Evolutionary conservation across 2,888 invertebrate species (phyloP).

Genomic region (Fabriciana adippe): DNA sequence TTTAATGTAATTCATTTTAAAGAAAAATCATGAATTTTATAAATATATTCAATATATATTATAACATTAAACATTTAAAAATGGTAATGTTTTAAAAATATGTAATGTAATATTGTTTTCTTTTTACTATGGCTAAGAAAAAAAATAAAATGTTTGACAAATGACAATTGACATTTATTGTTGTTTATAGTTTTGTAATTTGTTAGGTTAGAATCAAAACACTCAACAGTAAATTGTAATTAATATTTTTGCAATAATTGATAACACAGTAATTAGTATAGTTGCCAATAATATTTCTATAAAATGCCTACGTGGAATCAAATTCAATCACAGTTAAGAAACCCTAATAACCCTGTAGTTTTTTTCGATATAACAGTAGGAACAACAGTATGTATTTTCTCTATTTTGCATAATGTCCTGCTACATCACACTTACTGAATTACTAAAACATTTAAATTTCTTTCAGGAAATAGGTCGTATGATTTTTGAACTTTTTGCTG

Average conservation of each 20-base stretch:
- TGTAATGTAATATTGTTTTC: no score
- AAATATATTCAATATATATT: no score
- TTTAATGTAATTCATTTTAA: no score
- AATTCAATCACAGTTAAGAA: slow-evolving; percentile 93
- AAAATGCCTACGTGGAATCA: slow-evolving; percentile 97
- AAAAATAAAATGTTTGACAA: no score
- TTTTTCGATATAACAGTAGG: slow-evolving; percentile 99
- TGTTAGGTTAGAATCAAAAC: slow-evolving; percentile 1
- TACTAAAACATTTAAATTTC: slow-evolving; percentile 10
- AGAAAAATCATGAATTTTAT: no score
- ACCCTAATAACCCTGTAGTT: slow-evolving; percentile 98
- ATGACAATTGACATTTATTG: no score
- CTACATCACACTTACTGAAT: neutral
- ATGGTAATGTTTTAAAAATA: no score
- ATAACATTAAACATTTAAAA: no score
- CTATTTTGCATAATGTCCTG: neutral
- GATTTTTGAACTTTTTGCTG: slow-evolving; percentile 98
- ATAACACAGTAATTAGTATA: neutral
- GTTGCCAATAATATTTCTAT: neutral
- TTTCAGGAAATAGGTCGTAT: slow-evolving; percentile 96
- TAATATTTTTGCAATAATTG: neutral
- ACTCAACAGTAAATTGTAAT: neutral
- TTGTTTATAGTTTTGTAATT: neutral
- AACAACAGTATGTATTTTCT: slow-evolving; percentile 86
- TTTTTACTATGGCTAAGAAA: no score